phyloP scores from a whole-genome alignment of 2,888 invertebrate genomes.

The Heliconius cydno region DNA sequence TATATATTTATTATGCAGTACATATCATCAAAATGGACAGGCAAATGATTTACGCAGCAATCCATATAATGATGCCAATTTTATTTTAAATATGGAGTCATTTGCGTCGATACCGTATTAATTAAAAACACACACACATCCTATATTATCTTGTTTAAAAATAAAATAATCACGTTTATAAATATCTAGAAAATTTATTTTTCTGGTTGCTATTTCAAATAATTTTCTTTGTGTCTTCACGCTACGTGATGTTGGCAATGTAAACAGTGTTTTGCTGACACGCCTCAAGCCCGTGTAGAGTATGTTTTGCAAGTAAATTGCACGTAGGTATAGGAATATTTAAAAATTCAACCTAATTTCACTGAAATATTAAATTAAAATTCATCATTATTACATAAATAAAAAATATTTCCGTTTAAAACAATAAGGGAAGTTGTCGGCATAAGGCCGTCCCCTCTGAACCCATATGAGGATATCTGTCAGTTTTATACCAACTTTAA shows the following conservation, averaged over 20 bases:
- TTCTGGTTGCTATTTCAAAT: neutral
- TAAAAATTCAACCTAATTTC: neutral
- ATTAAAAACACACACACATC: neutral
- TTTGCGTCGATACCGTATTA: neutral
- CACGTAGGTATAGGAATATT: neutral
- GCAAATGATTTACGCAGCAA: constrained; percentile 40
- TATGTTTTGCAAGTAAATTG: neutral
- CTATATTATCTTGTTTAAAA: neutral
- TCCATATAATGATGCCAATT: constrained; percentile 33
- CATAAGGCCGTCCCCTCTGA: neutral
- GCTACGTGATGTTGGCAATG: neutral
- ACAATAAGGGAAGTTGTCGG: too few species aligned
- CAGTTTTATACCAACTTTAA: too few species aligned
- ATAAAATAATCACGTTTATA: neutral
- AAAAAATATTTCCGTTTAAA: too few species aligned
- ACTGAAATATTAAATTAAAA: too few species aligned
- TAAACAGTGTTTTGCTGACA: neutral
- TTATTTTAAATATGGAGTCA: constrained; percentile 24
- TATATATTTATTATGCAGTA: constrained; percentile 36
- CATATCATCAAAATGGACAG: constrained; percentile 30
- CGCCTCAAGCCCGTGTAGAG: neutral
- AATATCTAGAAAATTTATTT: neutral
- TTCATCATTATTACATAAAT: too few species aligned
- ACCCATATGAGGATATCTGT: too few species aligned
- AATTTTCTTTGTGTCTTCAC: neutral